Evolutionary conservation across 1,140 invertebrate genomes (phyloP).

Genomic region (Lepidurus couesii): DNA sequence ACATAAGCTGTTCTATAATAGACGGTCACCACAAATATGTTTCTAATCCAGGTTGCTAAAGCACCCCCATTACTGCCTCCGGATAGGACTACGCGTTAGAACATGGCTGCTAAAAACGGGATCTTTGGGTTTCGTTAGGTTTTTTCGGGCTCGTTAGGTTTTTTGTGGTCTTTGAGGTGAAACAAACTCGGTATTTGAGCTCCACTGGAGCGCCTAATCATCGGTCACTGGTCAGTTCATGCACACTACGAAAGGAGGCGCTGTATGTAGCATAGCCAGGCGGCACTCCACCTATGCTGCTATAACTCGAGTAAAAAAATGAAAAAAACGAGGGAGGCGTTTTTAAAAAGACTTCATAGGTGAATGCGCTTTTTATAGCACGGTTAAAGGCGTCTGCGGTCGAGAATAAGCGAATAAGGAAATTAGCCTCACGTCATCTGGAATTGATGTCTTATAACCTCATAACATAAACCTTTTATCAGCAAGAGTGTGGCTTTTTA

Average conservation of each 20-base stretch:
- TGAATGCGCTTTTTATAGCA: too few species aligned
- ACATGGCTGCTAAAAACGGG: background rate
- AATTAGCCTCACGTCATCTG: too few species aligned
- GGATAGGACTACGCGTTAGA: background rate
- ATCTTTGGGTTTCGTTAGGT: background rate
- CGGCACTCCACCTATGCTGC: too few species aligned
- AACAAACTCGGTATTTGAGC: background rate
- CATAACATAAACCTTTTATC: background rate
- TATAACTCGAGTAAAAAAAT: too few species aligned
- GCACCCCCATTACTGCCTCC: too few species aligned
- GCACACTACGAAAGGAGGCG: background rate
- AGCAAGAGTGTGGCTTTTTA: background rate
- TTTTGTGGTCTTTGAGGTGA: conserved; percentile 9
- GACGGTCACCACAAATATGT: background rate
- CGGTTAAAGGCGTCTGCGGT: too few species aligned
- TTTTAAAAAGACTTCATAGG: too few species aligned
- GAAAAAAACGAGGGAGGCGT: too few species aligned
- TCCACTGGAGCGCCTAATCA: conserved; percentile 9
- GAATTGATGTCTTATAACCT: background rate
- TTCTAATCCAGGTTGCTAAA: background rate
- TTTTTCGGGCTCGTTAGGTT: background rate
- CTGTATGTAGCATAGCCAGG: background rate
- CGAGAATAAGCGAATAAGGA: too few species aligned
- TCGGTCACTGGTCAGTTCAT: background rate
- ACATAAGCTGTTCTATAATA: background rate